These are phyloP conservation scores for Herpetotheres cachinnans DNA, from an alignment of 2,113 vertebrate species.

Conservation along the genomic window DNA sequence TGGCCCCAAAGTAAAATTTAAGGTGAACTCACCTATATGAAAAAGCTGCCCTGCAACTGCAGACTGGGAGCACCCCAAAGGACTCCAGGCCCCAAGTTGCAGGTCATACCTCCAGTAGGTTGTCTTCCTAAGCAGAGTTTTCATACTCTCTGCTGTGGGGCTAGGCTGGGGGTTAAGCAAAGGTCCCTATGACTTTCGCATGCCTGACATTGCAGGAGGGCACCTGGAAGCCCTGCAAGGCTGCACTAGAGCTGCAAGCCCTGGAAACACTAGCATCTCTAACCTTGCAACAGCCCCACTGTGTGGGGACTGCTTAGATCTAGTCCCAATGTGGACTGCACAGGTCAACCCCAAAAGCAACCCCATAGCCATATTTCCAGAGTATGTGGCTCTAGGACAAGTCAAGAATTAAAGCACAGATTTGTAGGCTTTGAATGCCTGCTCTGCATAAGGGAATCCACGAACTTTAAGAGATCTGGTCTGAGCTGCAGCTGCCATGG, in stretches of 20 bases:
- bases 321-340: background rate
- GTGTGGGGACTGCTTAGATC: background rate
- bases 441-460: background rate
- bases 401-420: background rate
- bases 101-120: fast-evolving
- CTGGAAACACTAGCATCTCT: background rate
- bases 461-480: background rate
- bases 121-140: background rate
- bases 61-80: background rate
- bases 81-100: background rate
- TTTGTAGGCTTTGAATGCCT: background rate
- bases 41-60: background rate
- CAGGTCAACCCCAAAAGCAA: background rate
- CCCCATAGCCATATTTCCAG: background rate
- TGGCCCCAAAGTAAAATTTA: background rate
- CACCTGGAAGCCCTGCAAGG: background rate
- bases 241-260: background rate
- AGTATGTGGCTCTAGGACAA: background rate
- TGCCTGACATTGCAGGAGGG: background rate
- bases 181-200: background rate
- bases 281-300: background rate
- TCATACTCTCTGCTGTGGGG: background rate
- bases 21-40: background rate
- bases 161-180: background rate
- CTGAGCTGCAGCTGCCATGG: background rate